Evolutionary conservation across 2,797 vertebrate species (phyloP), one percentile per base, ranked within the genome.

Genomic region (Hipposideros larvatus): DNA sequence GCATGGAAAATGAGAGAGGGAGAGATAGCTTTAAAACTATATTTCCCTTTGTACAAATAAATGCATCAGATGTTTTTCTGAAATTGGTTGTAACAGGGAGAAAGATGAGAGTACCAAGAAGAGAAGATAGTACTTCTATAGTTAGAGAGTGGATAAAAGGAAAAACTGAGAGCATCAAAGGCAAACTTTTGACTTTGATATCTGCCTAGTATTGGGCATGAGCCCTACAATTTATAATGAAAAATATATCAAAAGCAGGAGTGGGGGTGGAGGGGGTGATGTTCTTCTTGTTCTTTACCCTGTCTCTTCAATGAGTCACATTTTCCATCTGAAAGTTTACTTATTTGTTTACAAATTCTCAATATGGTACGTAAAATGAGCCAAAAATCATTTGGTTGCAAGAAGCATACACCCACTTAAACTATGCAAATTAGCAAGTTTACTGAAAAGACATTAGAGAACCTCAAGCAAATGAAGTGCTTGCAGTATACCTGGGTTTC

Each of bases 321-420:
- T 75, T 95, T 77, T 87, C 75, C 83, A 88, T 92, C 61, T 92
- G 90, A 92, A 96, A 86, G 31, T 94, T 97, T 90, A 61, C 65
- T 74, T 92, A 80, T 95, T 95, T 96, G 78, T 94, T 96, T 97
- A 95, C 55, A 87, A 83, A 94, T 96, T 96, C 86, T 95, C 95
- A 96, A 48, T 96, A 89, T 89, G 92, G 48, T 84, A 78, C 41
- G 19, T 68, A 80, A 77, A 95, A 59, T n/a, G 55, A 96, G 78
- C 79, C 90, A 95, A 86, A 53, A 96, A 86, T 84, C 55, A 91
- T 83, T 70, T 86, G 78, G 82, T 91, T 87, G 28, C 63, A 84
- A 94, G 74, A 94, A 71, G 91, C 21, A 86, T 21, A 92, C 74
- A 87, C 28, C 53, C 71, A 68, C 68, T 43, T 51, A 90, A 37